Base-by-base conservation (phyloP, 2,888 invertebrate species). In the Stegophylla sp. region DNA sequence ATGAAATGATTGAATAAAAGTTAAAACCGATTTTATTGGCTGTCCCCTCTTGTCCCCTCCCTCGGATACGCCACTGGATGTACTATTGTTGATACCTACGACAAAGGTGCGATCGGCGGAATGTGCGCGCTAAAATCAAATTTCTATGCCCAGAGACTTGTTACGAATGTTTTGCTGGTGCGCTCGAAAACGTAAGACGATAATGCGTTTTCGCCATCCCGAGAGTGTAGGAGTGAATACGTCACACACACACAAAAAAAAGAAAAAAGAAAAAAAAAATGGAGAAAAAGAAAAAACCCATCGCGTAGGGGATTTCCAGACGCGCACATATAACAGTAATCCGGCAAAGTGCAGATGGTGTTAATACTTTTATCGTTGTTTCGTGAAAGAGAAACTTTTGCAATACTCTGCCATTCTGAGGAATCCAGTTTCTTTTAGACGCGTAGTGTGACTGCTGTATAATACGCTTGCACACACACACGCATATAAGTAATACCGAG, bases 311-410 rank as follows among this genome's bases (percentile, higher is more conserved):
- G 63, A 75, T 64, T 64, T 64, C 17, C 34, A 51, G 51, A 48
- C 26, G 45, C 1, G 20, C 51, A 3, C 17, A 64, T 64, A 75
- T 15, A 23, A 17, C n/a, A 66, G 79, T 79, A 79, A 79, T 79
- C 79, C 79, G 61, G 69, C 51, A 79, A 71, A 79, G 79, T 79
- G 69, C 61, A 71, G 79, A 59, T 48, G 79, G 71, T 61, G 71
- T 79, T 79, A 79, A 79, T 79, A 79, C 71, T 79, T 79, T 79
- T 59, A 79, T 69, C 79, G 79, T 71, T 71, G 71, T 79, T 71
- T 61, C 77, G 41, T 2, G 71, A 61, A 51, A 71, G 41, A 71
- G 51, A 71, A 79, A 79, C 71, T 79, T 71, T 71, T 63, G 71
- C 79, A 56, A 69, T 61, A 67, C 79, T 69, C n/a, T n/a, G 26